phyloP scores from a whole-genome alignment of 2,888 invertebrate genomes.

The Cremastinae sp. region DNA sequence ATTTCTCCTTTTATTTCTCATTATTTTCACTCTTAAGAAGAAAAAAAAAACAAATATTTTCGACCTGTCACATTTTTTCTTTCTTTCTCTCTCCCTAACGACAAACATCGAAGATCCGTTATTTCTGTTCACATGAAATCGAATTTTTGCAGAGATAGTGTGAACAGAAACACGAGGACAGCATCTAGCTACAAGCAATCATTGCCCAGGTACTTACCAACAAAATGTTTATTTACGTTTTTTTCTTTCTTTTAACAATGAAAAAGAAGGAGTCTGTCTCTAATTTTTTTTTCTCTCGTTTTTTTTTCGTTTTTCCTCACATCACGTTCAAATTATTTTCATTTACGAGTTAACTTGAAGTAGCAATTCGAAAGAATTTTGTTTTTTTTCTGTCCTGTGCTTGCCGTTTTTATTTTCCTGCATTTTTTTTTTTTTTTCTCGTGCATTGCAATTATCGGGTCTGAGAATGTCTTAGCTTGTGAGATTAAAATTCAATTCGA shows the following conservation, averaged over 20 bases:
- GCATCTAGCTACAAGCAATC: constrained; percentile 81
- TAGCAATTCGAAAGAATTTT: constrained; percentile 22
- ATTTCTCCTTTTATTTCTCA: not conserved
- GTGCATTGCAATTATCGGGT: constrained; percentile 8
- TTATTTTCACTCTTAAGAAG: not conserved
- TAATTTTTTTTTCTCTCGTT: constrained; percentile 36
- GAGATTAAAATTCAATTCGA: no score
- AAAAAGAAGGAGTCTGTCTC: no score
- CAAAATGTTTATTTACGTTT: constrained; percentile 65
- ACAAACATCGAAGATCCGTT: constrained; percentile 67
- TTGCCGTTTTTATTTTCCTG: constrained; percentile 33
- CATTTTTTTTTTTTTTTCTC: constrained; percentile 42
- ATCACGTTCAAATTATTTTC: no score
- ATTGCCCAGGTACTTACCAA: constrained; percentile 80
- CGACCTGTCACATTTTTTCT: no score
- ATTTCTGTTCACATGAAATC: constrained; percentile 80
- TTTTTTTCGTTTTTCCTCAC: constrained; percentile 19
- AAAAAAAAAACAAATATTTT: no score
- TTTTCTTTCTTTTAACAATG: constrained; percentile 55
- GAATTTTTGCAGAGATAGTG: constrained; percentile 81
- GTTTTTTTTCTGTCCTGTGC: constrained; percentile 31
- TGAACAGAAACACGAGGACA: constrained; percentile 81
- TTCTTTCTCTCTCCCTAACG: constrained; percentile 23
- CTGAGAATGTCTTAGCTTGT: constrained; percentile 2
- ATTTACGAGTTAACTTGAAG: not conserved